A percentile compares a stretch with the other conserved stretches of the same genome.
These are phyloP conservation scores for Melanargia galathea DNA, from an alignment of 2,888 invertebrate species.

Conservation along the genomic window DNA sequence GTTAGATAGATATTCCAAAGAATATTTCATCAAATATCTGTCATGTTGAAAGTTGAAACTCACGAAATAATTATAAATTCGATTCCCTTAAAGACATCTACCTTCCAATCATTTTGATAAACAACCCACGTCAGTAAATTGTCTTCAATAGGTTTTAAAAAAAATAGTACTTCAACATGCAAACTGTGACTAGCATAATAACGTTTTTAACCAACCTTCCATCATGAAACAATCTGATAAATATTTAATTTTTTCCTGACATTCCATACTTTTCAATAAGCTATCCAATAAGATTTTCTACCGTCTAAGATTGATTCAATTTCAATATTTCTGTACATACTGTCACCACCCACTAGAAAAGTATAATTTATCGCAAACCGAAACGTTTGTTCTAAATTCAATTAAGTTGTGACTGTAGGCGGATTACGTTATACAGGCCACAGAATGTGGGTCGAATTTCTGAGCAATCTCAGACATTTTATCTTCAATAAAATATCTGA, in stretches of 20 bases:
- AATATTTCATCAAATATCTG: neutral
- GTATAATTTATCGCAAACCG: conserved; percentile 21
- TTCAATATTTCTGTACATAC: neutral
- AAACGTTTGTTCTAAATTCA: conserved; percentile 46
- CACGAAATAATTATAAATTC: neutral
- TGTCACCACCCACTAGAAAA: neutral
- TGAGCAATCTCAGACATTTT: conserved; percentile 28
- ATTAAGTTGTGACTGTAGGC: conserved; percentile 48
- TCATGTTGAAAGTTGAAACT: neutral
- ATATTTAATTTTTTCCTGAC: neutral
- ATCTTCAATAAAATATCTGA: conserved; percentile 4
- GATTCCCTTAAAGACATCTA: neutral
- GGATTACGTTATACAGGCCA: conserved; percentile 53
- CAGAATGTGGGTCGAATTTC: conserved; percentile 50
- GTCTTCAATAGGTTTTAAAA: neutral
- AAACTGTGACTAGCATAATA: neutral
- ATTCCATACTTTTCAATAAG: neutral
- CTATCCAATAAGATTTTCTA: neutral
- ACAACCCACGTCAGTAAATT: neutral
- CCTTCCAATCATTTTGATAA: neutral
- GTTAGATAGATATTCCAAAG: neutral
- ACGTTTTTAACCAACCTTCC: neutral
- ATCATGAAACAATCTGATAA: neutral
- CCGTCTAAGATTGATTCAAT: conserved; percentile 1
- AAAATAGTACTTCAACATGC: neutral